Evolutionary conservation across 2,888 invertebrate species (phyloP), one percentile per base, ranked within the genome.

Genomic region (Heliconius aoede): DNA sequence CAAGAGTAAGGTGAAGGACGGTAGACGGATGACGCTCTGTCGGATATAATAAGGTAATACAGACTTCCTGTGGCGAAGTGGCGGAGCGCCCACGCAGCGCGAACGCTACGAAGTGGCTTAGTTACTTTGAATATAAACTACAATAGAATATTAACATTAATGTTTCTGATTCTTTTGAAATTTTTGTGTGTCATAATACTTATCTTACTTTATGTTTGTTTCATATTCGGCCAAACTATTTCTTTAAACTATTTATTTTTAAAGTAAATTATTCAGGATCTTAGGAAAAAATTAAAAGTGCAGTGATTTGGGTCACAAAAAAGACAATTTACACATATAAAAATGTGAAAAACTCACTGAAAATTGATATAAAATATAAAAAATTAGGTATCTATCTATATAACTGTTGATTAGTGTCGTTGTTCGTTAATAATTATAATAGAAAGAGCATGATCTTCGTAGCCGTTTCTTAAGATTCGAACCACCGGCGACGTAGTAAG

Each of bases 41-140:
- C 88, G 88, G 89, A 90, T 91, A 91, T 91, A 91, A 92, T 92
- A 91, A 91, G 90, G 88, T 92, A 92, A 92, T 92, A 86, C 86
- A 88, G 88, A 89, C 91, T 90, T 93, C 93, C 93, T 90, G 92
- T 82, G 80, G 80, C 85, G 84, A 89, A 91, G 89, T 26, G 60
- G 85, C 87, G 87, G 85, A 80, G 79, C 80, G 82, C 81, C 86
- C 86, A 86, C 82, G 81, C 84, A 80, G 78, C 69, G 18, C 30
- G 58, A 68, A 74, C 21, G 40, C 46, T 65, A 40, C 65, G 36
- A 65, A 65, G 65, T 55, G 64, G 71, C 71, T 64, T 71, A 51
- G 55, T 62, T 32, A n/a, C n/a, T 72, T 36, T 30, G 28, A 51
- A 46, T 32, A 24, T 51, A 32, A 4, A 55, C 9, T 55, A 36